phyloP scores from a whole-genome alignment of 2,797 vertebrate species.

The Poecile montanus region DNA sequence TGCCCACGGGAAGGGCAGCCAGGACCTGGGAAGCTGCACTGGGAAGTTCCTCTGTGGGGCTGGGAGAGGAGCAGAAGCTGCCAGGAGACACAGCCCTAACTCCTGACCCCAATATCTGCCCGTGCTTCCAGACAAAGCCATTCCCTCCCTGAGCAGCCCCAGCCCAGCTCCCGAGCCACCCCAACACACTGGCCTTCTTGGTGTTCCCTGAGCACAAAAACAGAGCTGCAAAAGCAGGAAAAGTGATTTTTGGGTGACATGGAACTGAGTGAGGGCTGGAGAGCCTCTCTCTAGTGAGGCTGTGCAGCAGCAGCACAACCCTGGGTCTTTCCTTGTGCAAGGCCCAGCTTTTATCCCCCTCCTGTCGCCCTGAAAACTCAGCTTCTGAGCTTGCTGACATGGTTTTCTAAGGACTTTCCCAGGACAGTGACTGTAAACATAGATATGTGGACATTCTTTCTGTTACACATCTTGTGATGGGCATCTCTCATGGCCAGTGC shows the following conservation, averaged over 20 bases:
- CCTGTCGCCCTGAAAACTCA: background rate
- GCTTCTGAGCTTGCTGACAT: too few species aligned
- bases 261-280: rapidly evolving
- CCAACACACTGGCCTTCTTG: background rate
- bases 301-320: background rate
- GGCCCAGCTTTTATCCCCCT: background rate
- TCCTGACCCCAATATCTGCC: background rate
- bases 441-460: too few species aligned
- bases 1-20: background rate
- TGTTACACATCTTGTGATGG: too few species aligned
- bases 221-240: background rate
- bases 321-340: background rate
- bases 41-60: background rate
- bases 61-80: background rate
- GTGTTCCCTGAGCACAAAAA: background rate
- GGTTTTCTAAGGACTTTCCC: too few species aligned
- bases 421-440: too few species aligned
- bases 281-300: too few species aligned
- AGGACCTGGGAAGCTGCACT: rapidly evolving
- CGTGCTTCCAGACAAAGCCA: background rate
- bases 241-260: background rate
- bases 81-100: background rate
- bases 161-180: background rate
- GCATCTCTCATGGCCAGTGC: too few species aligned
- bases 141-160: background rate